Base-by-base conservation (phyloP, 2,888 invertebrate species). In the Lasioglossum vierecki region DNA sequence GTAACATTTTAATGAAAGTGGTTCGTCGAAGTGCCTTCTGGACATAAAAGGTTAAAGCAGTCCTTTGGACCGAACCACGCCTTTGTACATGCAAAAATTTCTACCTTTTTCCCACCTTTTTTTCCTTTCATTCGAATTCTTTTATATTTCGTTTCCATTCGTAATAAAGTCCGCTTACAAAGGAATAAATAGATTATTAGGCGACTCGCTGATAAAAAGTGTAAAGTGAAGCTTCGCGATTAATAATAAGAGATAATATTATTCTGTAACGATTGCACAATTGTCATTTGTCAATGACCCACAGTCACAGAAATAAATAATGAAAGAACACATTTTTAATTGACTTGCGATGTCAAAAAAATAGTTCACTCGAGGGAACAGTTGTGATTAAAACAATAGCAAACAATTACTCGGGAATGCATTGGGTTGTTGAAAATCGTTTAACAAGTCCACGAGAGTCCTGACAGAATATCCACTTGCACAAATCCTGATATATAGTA, bases 401-500 rank as follows among this genome's bases (percentile, higher is more conserved):
- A 1, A 30, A 30, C 63, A 30, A 15, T 6, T 22, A 53, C 9
- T 60, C 15, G 15, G 15, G 2, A 2, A 63, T 15, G 5, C 30
- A 2, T 30, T 15, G 0, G 30, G 30, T 63, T 2, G 63, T 63
- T 63, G 26, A 30, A 13, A 15, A 63, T 63, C 30, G 30, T 26
- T 63, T 15, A 63, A 63, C 66, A 35, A 35, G 35, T 39, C 30
- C 35, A 9, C 60, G 39, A 70, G 60, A 1, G 30, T 44, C 46
- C 15, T 39, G 76, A 15, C 39, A 15, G 39, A 39, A 82, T 60
- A 49, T 73, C 18, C 30, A 18, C 15, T 49, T 18, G n/a, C n/a
- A 18, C 68, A 57, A 66, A 30, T 39, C 76, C 44, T 46, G 63
- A 73, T 76, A 82, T 53, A 15, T 44, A 15, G 57, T 30, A 49